A percentile compares a stretch with the other conserved stretches of the same genome.
Evolutionary conservation across 2,888 invertebrate species (phyloP).

Genomic region (Corythucha ciliata): DNA sequence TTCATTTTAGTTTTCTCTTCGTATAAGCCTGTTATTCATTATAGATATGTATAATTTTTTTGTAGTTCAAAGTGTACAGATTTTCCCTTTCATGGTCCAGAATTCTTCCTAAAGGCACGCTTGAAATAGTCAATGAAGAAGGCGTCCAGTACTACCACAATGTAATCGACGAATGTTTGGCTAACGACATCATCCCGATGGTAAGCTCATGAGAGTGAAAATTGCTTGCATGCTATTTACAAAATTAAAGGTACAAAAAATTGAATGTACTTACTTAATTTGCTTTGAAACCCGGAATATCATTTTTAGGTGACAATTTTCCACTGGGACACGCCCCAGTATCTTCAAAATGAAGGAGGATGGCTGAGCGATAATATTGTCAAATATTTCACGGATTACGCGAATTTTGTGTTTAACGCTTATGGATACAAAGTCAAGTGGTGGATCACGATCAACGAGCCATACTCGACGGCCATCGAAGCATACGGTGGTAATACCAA

Average conservation of each 20-base stretch:
- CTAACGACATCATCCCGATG: slow-evolving; percentile 47
- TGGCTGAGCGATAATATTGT: slow-evolving; percentile 58
- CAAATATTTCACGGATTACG: slow-evolving; percentile 55
- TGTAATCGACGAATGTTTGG: slow-evolving; percentile 59
- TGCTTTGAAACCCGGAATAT: no score
- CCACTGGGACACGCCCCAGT: slow-evolving; percentile 57
- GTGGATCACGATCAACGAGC: slow-evolving; percentile 74
- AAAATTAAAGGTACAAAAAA: no score
- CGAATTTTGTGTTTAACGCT: slow-evolving; percentile 46
- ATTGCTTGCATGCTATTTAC: neutral
- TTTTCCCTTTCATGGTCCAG: slow-evolving; percentile 70
- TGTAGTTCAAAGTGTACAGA: slow-evolving; percentile 49
- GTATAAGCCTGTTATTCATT: no score
- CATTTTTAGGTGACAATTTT: slow-evolving; percentile 42
- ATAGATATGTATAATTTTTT: no score
- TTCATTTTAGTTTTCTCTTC: neutral
- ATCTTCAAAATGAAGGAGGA: slow-evolving; percentile 48
- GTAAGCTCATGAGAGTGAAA: slow-evolving; percentile 28
- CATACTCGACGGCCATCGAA: slow-evolving; percentile 48
- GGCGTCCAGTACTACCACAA: slow-evolving; percentile 70
- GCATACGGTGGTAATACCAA: slow-evolving; percentile 46
- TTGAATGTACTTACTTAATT: no score
- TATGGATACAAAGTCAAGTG: slow-evolving; percentile 49
- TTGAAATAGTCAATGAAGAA: slow-evolving; percentile 54
- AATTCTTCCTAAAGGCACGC: slow-evolving; percentile 59